Evolutionary conservation across 2,113 vertebrate genomes (phyloP), one percentile per base, ranked within the genome.

Genomic region (Rana temporaria): DNA sequence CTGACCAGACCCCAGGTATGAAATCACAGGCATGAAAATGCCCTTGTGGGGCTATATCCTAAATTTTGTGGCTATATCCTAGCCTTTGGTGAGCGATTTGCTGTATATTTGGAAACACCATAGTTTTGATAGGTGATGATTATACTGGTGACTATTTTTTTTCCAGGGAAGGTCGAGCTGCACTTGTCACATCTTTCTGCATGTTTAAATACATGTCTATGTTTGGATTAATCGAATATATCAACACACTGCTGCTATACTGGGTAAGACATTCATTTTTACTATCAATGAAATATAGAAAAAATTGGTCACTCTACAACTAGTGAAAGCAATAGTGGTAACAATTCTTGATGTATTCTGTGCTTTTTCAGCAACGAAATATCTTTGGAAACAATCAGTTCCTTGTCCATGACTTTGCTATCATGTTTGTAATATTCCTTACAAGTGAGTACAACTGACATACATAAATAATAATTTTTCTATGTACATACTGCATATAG

Each of bases 331-430:
- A 66, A 19, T 9, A 38, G 64, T 67, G 4, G 16, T 67, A n/a
- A n/a, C 34, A 16, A 6, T 34, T 87, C 77, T 59, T 86, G 55
- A 34, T 30, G 26, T 30, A 30, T 30, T 75, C 34, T 75, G 5
- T 75, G 9, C 2, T 74, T 87, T 94, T 93, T 84, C 88, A 95
- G 94, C 87, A 94, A 87, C 89, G 88, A 78, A 95, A 92, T 85
- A 88, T 90, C 78, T 90, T 95, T 86, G 93, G 92, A 38, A 94
- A 94, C 85, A 93, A 95, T 85, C 93, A 95, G 81, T 95, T 95
- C 89, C 86, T 95, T 72, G 94, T 95, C 86, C 93, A 93, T 80
- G 94, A 95, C 84, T 86, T 95, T 85, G 94, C 93, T 81, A 92
- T 95, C 85, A 94, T 89, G 72, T 95, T 93, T 20, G 52, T 94